Percentiles rank a stretch among this genome's conserved stretches.
phyloP scores from a whole-genome alignment of 1,140 invertebrate genomes.

The Heliothis virescens region DNA sequence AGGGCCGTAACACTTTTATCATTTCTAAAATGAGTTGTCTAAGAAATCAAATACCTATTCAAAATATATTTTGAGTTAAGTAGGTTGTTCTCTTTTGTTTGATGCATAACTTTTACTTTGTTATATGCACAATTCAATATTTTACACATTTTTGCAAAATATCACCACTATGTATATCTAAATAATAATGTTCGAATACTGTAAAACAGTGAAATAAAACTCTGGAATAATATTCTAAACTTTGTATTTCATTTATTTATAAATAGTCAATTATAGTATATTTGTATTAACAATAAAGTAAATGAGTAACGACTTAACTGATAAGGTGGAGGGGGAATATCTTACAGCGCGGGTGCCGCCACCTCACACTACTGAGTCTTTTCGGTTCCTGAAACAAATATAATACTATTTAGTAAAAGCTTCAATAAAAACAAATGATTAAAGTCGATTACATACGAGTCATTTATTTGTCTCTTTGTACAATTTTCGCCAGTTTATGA shows the following conservation, averaged over 20 bases:
- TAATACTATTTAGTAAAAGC: neutral
- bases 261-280: constrained; percentile 83
- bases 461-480: no score
- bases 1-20: no score
- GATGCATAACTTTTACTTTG: no score
- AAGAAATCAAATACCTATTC: no score
- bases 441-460: no score
- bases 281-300: constrained; percentile 79
- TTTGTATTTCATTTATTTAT: constrained; percentile 83
- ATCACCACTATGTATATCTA: neutral
- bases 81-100: no score
- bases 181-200: neutral
- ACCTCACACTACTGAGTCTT: constrained; percentile 85
- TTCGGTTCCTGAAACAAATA: constrained; percentile 82
- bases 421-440: neutral
- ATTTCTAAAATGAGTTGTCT: no score
- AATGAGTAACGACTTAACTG: constrained; percentile 80
- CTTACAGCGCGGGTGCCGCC: constrained; percentile 48
- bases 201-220: constrained; percentile 58
- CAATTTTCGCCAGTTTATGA: no score
- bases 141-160: no score
- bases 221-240: constrained; percentile 72
- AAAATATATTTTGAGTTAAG: no score
- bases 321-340: constrained; percentile 58
- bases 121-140: no score